Base-by-base conservation (phyloP, 2,888 invertebrate genomes). In the Drosophila fungiperda region DNA sequence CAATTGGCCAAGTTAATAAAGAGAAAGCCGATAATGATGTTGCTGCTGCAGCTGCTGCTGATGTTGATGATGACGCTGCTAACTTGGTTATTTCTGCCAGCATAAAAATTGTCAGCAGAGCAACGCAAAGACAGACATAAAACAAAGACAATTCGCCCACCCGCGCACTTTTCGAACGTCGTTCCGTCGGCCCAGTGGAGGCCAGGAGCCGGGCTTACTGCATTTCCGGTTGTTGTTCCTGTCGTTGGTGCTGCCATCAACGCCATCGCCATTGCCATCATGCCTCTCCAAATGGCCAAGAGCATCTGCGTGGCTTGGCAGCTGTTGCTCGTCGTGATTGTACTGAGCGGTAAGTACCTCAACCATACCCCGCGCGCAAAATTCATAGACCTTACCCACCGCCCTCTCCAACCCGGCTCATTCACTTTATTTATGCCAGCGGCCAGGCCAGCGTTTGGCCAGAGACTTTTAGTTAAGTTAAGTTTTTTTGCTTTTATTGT, bases 1-100 rank as follows among this genome's bases (percentile, higher is more conserved):
- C 90, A 90, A 90, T 89, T 90, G 89, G 90, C 89, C 90, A 90
- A 90, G 82, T 89, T 88, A 86, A 88, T 83, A 83, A 80, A 87
- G 61, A 55, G 59, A 67, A 70, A 58, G 64, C 70, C 73, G 78
- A 89, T 86, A 81, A 89, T 88, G 84, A 87, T 76, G 83, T 81
- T 78, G 76, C 68, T 74, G 83, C 80, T 67, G 78, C 84, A 71
- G 78, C 77, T 69, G 74, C 80, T 72, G 62, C 63, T 80, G 76
- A 78, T 76, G 76, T 73, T 83, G 76, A 87, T 85, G 87, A 87
- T 83, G 86, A 86, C 71, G 87, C 77, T 83, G 85, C 87, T 83
- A 83, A 87, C 89, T 87, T 87, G 89, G 80, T 87, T 87, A 87
- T 85, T 87, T 83, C 82, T 87, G 70, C 80, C 83, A 76, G 83